Evolutionary conservation across 92 coral and sea anemone species (phyloP).

Genomic region (Parazoanthus darwini): DNA sequence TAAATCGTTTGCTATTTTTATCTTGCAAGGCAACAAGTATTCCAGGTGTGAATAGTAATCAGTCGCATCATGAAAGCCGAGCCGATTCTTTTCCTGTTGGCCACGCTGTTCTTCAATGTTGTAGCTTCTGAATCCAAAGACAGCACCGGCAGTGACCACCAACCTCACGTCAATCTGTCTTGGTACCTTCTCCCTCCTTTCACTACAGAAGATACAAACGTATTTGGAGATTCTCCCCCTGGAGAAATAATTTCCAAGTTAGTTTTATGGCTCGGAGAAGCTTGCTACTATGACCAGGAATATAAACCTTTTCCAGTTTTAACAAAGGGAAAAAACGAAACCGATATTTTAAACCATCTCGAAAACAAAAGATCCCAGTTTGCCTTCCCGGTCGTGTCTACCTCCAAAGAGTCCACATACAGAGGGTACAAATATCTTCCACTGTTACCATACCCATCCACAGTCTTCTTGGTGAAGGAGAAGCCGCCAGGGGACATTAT

Average conservation of each 20-base stretch:
- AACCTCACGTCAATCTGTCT: neutral
- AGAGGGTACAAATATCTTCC: constrained; percentile 19
- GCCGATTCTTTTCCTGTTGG: neutral
- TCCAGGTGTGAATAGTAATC: neutral
- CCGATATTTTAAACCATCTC: constrained; percentile 10
- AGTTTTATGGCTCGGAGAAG: neutral
- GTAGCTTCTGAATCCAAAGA: neutral
- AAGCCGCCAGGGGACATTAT: constrained; percentile 9
- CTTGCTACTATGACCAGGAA: neutral
- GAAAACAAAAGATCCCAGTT: neutral
- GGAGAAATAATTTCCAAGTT: constrained; percentile 34
- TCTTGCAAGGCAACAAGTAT: neutral
- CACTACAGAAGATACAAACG: constrained; percentile 11
- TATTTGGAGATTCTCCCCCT: neutral
- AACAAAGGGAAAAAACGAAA: constrained; percentile 13
- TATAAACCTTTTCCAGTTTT: neutral
- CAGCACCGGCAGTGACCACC: neutral
- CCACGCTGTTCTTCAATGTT: neutral
- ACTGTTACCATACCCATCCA: constrained; percentile 18
- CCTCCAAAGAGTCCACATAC: constrained; percentile 1
- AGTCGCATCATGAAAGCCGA: neutral
- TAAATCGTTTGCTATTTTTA: neutral
- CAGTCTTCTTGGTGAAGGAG: neutral
- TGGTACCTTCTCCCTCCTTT: constrained; percentile 30
- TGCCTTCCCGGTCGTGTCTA: constrained; percentile 22